A percentile compares a stretch with the other conserved stretches of the same genome.
phyloP scores from a whole-genome alignment of 2,797 vertebrate species.

The Xerus rutilus region DNA sequence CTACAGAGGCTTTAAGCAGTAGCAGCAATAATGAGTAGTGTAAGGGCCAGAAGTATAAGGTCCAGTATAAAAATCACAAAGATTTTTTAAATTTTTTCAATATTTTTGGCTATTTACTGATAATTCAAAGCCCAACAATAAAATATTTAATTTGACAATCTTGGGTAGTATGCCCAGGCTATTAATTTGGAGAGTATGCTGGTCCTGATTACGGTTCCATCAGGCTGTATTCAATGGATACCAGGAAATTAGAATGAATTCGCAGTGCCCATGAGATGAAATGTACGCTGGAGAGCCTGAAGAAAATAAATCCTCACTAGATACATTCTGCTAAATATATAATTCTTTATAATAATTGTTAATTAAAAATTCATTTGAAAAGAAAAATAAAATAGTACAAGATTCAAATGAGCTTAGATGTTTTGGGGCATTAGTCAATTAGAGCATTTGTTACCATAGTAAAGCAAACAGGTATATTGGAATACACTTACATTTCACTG shows the following conservation, averaged over 20 bases:
- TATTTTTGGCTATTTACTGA: background rate
- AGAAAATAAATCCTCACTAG: no score
- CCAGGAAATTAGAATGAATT: background rate
- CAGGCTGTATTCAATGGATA: no score
- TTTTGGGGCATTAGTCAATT: background rate
- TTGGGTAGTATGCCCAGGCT: background rate
- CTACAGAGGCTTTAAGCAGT: background rate
- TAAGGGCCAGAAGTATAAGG: background rate
- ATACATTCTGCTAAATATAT: background rate
- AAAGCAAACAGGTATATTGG: background rate
- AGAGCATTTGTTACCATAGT: background rate
- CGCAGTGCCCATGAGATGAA: background rate
- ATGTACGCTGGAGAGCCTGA: background rate
- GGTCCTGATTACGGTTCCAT: background rate
- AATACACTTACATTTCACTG: background rate
- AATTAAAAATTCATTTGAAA: background rate
- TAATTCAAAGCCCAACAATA: background rate
- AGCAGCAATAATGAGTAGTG: background rate
- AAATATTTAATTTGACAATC: background rate
- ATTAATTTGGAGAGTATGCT: background rate
- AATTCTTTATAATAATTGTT: background rate
- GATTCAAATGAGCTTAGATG: background rate
- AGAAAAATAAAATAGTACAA: background rate
- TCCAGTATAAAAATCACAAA: background rate
- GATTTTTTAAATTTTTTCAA: background rate